A percentile compares a stretch with the other conserved stretches of the same genome.
phyloP scores from a whole-genome alignment of 2,113 vertebrate species.

The Lagopus muta region DNA sequence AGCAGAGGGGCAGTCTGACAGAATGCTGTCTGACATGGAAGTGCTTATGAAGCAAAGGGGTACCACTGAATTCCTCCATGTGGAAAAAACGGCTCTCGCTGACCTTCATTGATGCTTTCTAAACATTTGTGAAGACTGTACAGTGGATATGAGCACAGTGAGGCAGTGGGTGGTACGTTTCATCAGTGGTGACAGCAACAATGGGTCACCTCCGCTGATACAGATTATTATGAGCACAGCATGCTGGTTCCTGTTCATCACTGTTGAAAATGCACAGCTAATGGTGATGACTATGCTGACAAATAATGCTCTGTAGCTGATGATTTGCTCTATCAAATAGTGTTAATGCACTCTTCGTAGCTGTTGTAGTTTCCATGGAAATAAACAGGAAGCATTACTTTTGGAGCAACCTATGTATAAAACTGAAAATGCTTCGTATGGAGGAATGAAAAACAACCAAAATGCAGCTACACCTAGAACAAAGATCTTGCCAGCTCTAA shows the following conservation, averaged over 20 bases:
- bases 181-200: background rate
- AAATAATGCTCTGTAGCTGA: background rate
- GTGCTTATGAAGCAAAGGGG: background rate
- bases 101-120: background rate
- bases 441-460: background rate
- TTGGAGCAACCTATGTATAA: background rate
- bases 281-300: background rate
- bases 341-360: background rate
- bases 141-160: background rate
- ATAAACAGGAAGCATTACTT: background rate
- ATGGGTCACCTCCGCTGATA: no score
- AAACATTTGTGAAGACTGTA: background rate
- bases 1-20: background rate
- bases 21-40: background rate
- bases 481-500: background rate
- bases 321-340: background rate
- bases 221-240: background rate
- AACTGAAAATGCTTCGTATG: background rate
- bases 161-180: background rate
- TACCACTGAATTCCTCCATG: background rate
- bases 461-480: background rate
- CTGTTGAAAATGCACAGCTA: background rate
- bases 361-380: background rate
- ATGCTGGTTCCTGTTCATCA: background rate
- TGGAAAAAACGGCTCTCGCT: background rate